Conservation (phyloP, 1,140 invertebrate genomes). For the Drosophila seguyi region DNA sequence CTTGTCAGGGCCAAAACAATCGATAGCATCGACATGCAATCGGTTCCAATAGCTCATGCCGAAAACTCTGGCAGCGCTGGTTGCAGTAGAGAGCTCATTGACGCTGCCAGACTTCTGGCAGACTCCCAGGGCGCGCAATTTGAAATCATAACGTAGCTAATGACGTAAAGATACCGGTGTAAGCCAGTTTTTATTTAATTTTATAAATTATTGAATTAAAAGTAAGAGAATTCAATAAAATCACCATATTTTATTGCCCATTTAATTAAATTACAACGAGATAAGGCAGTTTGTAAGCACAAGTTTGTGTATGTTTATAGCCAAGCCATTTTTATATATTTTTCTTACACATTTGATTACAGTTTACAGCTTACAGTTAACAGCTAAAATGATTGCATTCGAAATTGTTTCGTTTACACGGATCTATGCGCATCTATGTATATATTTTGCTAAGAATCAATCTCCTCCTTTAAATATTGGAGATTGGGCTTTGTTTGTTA, state of each 20-base stretch:
- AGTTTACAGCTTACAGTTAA: constrained; percentile 62
- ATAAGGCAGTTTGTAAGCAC: neutral
- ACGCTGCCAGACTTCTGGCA: no score
- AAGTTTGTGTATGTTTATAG: constrained; percentile 57
- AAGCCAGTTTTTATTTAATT: neutral
- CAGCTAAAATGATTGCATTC: constrained; percentile 76
- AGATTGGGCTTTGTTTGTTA: constrained; percentile 16
- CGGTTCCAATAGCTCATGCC: no score
- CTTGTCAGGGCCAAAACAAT: no score
- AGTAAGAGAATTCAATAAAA: neutral
- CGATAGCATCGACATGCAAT: no score
- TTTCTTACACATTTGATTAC: constrained; percentile 77
- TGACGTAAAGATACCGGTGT: neutral
- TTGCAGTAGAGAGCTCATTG: no score
- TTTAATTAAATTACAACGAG: neutral
- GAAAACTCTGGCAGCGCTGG: no score
- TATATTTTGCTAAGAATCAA: constrained; percentile 81
- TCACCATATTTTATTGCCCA: neutral
- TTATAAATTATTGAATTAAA: neutral
- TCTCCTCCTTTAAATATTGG: constrained; percentile 51
- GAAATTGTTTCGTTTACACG: constrained; percentile 63
- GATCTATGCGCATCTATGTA: constrained; percentile 69
- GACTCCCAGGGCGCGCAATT: neutral
- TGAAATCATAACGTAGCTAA: neutral
- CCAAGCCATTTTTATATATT: constrained; percentile 81